A percentile compares a stretch with the other conserved stretches of the same genome.
These are phyloP conservation scores for Vulpes lagopus DNA, from an alignment of 2,113 vertebrate genomes.

Conservation along the genomic window DNA sequence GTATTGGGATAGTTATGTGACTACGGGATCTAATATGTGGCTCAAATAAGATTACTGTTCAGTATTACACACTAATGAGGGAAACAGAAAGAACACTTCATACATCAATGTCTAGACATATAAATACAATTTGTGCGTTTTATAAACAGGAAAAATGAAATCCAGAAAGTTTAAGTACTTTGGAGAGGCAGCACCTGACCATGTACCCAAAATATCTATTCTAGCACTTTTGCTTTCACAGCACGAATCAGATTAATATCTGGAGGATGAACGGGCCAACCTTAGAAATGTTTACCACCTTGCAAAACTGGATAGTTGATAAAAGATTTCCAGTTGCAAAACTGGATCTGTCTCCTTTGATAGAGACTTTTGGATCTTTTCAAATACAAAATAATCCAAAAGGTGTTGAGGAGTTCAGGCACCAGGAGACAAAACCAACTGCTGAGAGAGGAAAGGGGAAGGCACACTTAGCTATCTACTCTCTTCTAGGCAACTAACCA, in stretches of 20 bases:
- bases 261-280: not conserved
- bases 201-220: not conserved
- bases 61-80: not conserved
- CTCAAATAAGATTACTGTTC: not conserved
- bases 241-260: not conserved
- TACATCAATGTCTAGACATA: not conserved
- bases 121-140: not conserved
- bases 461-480: no score
- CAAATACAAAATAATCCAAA: not conserved
- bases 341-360: not conserved
- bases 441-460: not conserved
- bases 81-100: not conserved
- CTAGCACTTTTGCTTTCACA: not conserved
- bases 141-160: constrained; percentile 3
- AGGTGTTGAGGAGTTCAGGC: not conserved
- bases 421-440: not conserved
- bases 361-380: not conserved
- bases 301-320: not conserved
- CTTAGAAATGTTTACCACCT: not conserved
- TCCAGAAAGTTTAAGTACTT: not conserved
- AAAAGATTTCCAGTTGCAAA: no score
- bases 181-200: not conserved
- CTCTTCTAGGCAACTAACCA: not conserved
- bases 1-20: not conserved
- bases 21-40: not conserved